These are phyloP conservation scores for Octodonta nipae DNA, from an alignment of 2,888 invertebrate species.

Conservation along the genomic window DNA sequence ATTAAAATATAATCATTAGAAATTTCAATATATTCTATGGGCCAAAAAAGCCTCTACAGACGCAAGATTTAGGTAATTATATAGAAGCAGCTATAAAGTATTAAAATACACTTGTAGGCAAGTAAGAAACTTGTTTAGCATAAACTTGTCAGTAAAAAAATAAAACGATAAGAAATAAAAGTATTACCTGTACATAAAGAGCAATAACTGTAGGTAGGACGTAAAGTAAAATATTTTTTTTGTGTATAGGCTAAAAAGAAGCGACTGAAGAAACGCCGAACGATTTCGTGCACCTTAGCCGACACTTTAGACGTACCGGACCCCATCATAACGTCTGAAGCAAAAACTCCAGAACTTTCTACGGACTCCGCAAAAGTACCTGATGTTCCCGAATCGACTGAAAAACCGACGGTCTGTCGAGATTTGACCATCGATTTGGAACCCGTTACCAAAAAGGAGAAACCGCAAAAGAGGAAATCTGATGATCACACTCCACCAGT, in stretches of 20 bases:
- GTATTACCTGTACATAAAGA: no score
- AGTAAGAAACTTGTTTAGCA: no score
- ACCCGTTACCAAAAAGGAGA: constrained; percentile 33
- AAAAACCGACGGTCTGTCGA: background rate
- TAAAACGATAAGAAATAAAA: no score
- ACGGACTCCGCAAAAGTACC: constrained; percentile 34
- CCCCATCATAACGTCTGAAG: constrained; percentile 39
- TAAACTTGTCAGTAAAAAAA: no score
- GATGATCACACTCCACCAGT: constrained; percentile 39
- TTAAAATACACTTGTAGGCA: no score
- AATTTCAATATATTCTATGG: no score
- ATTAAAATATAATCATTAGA: no score
- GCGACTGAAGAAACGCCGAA: constrained; percentile 49
- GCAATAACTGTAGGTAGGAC: no score
- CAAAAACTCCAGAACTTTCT: constrained; percentile 32
- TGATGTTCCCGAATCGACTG: constrained; percentile 19
- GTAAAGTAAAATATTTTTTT: no score
- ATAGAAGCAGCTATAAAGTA: no score
- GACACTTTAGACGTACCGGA: constrained; percentile 28
- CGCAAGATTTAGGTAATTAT: no score
- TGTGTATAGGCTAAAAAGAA: constrained; percentile 41
- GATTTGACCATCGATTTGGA: constrained; percentile 24
- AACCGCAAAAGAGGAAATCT: constrained; percentile 45
- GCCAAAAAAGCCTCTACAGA: no score
- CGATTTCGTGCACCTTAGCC: constrained; percentile 33